Base-by-base conservation (phyloP, 2,888 invertebrate species). In the Rhingia rostrata region DNA sequence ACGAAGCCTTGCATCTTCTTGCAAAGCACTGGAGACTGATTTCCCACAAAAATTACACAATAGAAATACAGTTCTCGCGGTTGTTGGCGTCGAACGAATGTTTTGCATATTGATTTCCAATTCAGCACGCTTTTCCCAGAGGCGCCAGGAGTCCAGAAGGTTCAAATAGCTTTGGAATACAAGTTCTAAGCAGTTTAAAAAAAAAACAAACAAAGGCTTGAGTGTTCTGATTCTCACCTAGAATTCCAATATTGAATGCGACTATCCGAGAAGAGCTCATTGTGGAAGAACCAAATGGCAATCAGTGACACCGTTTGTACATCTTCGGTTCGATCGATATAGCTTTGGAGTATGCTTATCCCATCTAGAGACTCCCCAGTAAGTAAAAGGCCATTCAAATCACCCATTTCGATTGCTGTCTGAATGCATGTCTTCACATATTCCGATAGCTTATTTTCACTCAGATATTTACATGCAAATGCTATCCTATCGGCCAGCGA, bases 21-120 rank as follows among this genome's bases (percentile, higher is more conserved):
- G 94, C 91, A 96, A 93, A 58, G 93, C 94, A 83, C 96, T 95
- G 0, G 96, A 96, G 86, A 98, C 96, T 85, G 96, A 96, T 92
- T 98, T 98, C 63, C 97, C 97, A 92, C 98, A 99, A 92, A 97
- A 99, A 89, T 97, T 97, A 92, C 99, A 99, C 4, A 97, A 95
- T 73, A 98, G 95, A 89, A 94, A 96, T 41, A 97, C 95, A 12
- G 94, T 94, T 86, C 94, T 94, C 0, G 93, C 92, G 77, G 94
- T 93, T 43, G 93, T 91, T 9, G 93, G 92, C 0, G 77, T 64
- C 4, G 80, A 53, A 4, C 89, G 89, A 7, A 89, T 87, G 86
- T 94, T 93, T 88, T 94, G 93, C 90, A 95, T 94, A 89, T 94
- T 94, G 86, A 97, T 96, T 92, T 98, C 98, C 90, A 98, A 95